Evolutionary conservation across 2,797 vertebrate species (phyloP).

Genomic region (Anguilla megastoma): DNA sequence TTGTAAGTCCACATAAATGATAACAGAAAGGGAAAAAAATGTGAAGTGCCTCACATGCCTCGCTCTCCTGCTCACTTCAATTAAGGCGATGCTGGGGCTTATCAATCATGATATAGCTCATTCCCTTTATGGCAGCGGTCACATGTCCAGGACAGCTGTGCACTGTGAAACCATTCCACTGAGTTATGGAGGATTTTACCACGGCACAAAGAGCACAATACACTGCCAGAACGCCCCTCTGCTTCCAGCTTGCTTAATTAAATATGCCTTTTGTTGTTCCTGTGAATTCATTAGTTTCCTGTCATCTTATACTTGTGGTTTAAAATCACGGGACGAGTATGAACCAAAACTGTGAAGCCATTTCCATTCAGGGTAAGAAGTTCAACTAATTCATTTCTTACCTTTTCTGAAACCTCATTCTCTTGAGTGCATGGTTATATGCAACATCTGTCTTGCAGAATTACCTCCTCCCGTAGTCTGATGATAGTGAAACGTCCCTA

Average conservation of each 20-base stretch:
- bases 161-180: constrained; percentile 34
- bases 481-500: constrained; percentile 42
- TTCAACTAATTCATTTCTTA: constrained; percentile 56
- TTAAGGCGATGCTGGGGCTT: constrained; percentile 60
- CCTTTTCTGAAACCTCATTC: constrained; percentile 57
- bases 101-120: constrained; percentile 66
- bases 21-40: constrained; percentile 19
- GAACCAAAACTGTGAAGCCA: constrained; percentile 28
- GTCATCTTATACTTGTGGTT: neutral
- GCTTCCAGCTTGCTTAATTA: constrained; percentile 38
- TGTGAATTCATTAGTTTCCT: constrained; percentile 3
- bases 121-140: constrained; percentile 52
- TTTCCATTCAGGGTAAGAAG: constrained; percentile 47
- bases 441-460: constrained; percentile 54
- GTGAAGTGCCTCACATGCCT: constrained; percentile 40
- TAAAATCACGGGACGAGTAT: constrained; percentile 15
- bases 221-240: neutral
- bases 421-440: constrained; percentile 56
- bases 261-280: constrained; percentile 13
- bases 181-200: constrained; percentile 38
- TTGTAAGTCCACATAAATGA: constrained; percentile 20
- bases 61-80: constrained; percentile 56
- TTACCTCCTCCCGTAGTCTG: constrained; percentile 37
- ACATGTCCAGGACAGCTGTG: constrained; percentile 50
- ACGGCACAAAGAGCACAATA: constrained; percentile 14